Evolutionary conservation across 1,140 invertebrate genomes (phyloP), one percentile per base, ranked within the genome.

Genomic region (Cotesia chilonis): DNA sequence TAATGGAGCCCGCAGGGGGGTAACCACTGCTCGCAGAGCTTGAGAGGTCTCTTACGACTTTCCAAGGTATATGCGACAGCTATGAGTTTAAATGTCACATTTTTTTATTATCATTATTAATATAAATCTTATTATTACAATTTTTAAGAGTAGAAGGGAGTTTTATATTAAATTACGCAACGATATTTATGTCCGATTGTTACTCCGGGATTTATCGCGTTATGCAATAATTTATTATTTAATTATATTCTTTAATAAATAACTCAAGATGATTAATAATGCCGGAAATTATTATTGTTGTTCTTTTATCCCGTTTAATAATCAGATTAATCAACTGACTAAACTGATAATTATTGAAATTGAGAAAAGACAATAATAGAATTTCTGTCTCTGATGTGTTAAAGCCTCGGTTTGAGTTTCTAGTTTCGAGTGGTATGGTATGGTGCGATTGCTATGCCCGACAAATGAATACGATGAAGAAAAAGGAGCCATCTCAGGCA

Each of bases 1-100:
- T 81, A 82, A 80, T 74, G 68, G 60, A 65, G 73, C 77, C 77
- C 55, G 65, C 75, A 72, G 77, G 80, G 76, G 79, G 71, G 54
- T 37, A 72, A 66, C 64, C 64, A 67, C 70, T 41, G 70, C 55
- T 67, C 55, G 57, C 4, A 41, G 67, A 55, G n/a, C 14, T 5
- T 68, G 66, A 35, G 41, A 52, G 66, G 51, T 54, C 66, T 51
- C 55, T 17, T 69, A 14, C 10, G 10, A 47, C 10, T 9, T 47
- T 6, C 41, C 10, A 10, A 10, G 6, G 28, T 17, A 6, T 63
- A 51, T 61, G 70, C 52, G 70, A 70, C 68, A 70, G 35, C 20
- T 28, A 28, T 35, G 60, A 61, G 60, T 57, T 57, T 41, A 65
- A 10, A 65, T 61, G 60, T 61, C 20, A 57, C n/a, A 12, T 57